These are phyloP conservation scores for Salvelinus fontinalis DNA, from an alignment of 2,113 vertebrate species.

Conservation along the genomic window DNA sequence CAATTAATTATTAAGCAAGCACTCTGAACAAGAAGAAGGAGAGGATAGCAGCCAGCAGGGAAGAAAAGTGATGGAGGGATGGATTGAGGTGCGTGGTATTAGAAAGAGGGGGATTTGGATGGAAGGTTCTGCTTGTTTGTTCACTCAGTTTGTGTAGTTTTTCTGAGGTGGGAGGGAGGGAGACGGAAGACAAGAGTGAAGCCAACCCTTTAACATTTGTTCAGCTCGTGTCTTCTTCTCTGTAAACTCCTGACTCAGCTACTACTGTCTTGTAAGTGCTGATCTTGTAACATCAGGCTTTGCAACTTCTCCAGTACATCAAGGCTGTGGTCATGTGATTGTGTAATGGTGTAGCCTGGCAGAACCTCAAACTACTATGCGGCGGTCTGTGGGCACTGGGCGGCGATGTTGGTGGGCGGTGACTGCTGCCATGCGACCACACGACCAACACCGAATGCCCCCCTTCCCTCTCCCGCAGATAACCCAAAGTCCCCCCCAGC, in stretches of 20 bases:
- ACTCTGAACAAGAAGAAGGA: slow-evolving; percentile 66
- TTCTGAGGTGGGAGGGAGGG: slow-evolving; percentile 36
- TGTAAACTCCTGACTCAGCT: slow-evolving; percentile 42
- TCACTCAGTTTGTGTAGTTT: slow-evolving; percentile 62
- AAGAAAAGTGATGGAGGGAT: slow-evolving; percentile 51
- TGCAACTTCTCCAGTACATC: slow-evolving; percentile 16
- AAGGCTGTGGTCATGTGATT: slow-evolving; percentile 26
- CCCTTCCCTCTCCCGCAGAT: background rate
- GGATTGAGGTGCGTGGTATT: slow-evolving; percentile 37
- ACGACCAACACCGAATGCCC: background rate
- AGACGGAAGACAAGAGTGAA: slow-evolving; percentile 17
- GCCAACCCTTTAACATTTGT: slow-evolving; percentile 5
- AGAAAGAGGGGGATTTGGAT: slow-evolving; percentile 49
- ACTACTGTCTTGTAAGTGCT: slow-evolving; percentile 13
- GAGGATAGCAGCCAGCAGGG: slow-evolving; percentile 54
- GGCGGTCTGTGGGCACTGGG: slow-evolving; percentile 4
- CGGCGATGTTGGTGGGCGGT: background rate
- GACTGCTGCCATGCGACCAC: too few species aligned
- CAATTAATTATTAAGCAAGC: slow-evolving; percentile 81
- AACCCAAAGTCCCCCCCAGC: slow-evolving; percentile 35
- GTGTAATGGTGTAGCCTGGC: background rate
- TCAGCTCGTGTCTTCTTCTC: slow-evolving; percentile 17
- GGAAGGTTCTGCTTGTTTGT: slow-evolving; percentile 53
- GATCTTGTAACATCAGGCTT: slow-evolving; percentile 37
- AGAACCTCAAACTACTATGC: slow-evolving; percentile 28